phyloP scores from a whole-genome alignment of 1,140 invertebrate species.

The Danaus melanippus region DNA sequence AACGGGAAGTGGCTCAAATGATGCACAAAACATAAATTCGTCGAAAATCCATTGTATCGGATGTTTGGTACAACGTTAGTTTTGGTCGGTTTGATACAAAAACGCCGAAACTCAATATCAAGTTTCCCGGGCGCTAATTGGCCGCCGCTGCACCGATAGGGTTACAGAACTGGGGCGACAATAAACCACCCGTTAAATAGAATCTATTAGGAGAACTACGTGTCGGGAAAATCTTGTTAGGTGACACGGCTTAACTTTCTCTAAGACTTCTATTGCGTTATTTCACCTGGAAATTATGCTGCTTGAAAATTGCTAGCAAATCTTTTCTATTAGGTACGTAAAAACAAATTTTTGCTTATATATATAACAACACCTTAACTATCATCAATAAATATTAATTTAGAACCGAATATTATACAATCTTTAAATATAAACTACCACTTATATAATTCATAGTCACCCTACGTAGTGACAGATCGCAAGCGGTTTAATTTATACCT shows the following conservation, averaged over 20 bases:
- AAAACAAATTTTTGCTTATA: too few species aligned
- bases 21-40: slow-evolving; percentile 15
- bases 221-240: not conserved
- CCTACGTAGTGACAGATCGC: slow-evolving; percentile 26
- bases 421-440: too few species aligned
- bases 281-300: too few species aligned
- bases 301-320: too few species aligned
- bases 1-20: slow-evolving; percentile 17
- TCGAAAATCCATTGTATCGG: slow-evolving; percentile 26
- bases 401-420: too few species aligned
- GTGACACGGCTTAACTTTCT: not conserved
- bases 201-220: not conserved
- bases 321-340: too few species aligned
- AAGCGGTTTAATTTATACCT: slow-evolving; percentile 44
- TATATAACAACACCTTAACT: too few species aligned
- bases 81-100: slow-evolving; percentile 36
- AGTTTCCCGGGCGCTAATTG: slow-evolving; percentile 53
- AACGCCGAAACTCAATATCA: slow-evolving; percentile 42
- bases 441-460: slow-evolving; percentile 20
- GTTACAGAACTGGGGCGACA: slow-evolving; percentile 36
- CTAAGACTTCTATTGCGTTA: too few species aligned
- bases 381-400: too few species aligned
- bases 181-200: not conserved
- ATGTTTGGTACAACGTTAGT: slow-evolving; percentile 22
- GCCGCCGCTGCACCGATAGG: slow-evolving; percentile 34